Evolutionary conservation across 1,140 invertebrate genomes (phyloP).

Genomic region (Aporrectodea caliginosa): DNA sequence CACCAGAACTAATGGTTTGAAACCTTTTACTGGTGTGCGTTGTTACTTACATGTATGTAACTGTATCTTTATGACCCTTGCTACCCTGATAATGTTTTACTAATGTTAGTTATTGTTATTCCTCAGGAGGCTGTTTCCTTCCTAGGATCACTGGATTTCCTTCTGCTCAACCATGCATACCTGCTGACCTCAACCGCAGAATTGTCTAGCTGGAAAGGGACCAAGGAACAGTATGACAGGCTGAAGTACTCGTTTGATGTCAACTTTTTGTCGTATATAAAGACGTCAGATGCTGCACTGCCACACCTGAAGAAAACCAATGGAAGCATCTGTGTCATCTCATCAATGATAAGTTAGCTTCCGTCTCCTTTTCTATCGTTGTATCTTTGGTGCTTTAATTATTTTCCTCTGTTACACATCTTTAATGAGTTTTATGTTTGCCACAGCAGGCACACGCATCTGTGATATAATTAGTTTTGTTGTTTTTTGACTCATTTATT

Average conservation of each 20-base stretch:
- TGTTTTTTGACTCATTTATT: too few species aligned
- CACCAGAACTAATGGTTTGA: too few species aligned
- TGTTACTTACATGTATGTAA: too few species aligned
- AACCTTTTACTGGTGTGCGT: too few species aligned
- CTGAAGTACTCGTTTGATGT: not conserved
- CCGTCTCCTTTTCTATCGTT: not conserved
- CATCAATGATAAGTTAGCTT: not conserved
- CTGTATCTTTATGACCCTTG: too few species aligned
- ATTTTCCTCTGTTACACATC: not conserved
- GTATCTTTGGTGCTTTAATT: not conserved
- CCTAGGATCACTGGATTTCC: constrained; percentile 8
- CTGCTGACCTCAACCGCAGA: not conserved
- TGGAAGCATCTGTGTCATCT: constrained; percentile 13
- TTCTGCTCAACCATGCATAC: constrained; percentile 10
- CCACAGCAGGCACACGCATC: too few species aligned
- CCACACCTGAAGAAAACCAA: constrained; percentile 8
- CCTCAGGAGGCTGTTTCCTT: constrained; percentile 6
- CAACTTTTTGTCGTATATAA: constrained; percentile 13
- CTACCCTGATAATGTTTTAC: too few species aligned
- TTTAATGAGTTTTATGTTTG: too few species aligned
- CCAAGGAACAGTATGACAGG: not conserved
- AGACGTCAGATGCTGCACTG: not conserved
- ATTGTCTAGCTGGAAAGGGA: not conserved
- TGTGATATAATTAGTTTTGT: too few species aligned
- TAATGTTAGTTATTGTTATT: not conserved